phyloP scores from a whole-genome alignment of 2,888 invertebrate species.

The Philonicus albiceps region DNA sequence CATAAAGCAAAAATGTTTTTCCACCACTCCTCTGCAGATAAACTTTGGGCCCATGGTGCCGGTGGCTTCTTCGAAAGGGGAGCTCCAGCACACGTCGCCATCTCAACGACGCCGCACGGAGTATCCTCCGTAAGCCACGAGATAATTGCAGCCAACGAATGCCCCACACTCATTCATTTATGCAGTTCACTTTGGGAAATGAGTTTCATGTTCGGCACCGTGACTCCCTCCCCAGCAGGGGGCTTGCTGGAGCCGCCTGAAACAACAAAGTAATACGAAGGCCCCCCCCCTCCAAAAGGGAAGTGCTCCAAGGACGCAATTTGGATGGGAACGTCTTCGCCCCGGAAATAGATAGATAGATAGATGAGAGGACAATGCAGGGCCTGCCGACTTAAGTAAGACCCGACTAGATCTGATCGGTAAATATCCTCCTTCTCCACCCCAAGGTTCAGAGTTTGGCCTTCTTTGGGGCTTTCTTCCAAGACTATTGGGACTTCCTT shows the following conservation, averaged over 20 bases:
- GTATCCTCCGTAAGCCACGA: neutral
- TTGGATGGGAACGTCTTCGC: neutral
- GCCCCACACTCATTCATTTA: slow-evolving; percentile 21
- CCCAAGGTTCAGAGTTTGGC: neutral
- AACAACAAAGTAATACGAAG: neutral
- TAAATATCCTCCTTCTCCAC: neutral
- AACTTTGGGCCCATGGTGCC: neutral
- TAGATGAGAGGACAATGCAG: neutral
- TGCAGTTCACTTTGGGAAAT: slow-evolving; percentile 31
- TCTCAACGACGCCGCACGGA: neutral
- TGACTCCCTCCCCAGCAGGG: neutral
- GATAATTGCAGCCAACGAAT: neutral
- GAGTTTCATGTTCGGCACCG: neutral
- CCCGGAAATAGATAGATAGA: neutral
- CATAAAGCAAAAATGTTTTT: slow-evolving; percentile 19
- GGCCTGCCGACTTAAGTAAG: neutral
- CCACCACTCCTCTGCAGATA: neutral
- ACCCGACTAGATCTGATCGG: neutral
- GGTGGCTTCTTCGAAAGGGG: neutral
- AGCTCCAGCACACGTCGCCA: neutral
- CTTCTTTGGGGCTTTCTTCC: neutral
- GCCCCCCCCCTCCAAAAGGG: neutral
- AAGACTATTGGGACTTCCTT: neutral
- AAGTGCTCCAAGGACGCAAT: neutral
- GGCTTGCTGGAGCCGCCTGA: neutral